phyloP scores from a whole-genome alignment of 2,888 invertebrate genomes.

The Altica lythri region DNA sequence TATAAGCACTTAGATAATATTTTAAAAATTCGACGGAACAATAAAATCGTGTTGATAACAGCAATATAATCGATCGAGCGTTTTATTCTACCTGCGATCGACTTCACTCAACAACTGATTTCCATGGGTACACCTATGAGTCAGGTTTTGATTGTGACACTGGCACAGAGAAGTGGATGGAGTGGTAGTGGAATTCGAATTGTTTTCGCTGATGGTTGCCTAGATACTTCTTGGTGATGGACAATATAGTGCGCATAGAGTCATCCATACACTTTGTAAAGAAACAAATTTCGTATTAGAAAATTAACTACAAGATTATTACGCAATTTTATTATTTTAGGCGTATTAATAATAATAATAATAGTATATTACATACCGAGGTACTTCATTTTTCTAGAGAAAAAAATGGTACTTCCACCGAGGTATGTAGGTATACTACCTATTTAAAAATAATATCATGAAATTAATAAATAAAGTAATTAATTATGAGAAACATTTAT shows the following conservation, averaged over 20 bases:
- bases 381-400: no score
- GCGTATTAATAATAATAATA: no score
- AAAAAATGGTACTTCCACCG: no score
- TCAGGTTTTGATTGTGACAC: constrained; percentile 40
- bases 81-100: constrained; percentile 23
- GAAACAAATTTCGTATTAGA: no score
- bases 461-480: no score
- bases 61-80: constrained; percentile 5
- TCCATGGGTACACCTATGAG: constrained; percentile 34
- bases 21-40: constrained; percentile 4
- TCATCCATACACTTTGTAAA: neutral
- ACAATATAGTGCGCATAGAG: no score
- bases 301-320: no score
- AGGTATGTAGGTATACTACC: no score
- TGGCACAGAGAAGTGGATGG: constrained; percentile 5
- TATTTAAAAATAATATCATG: no score
- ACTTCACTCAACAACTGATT: constrained; percentile 40
- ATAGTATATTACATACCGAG: no score
- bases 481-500: no score
- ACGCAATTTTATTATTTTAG: no score
- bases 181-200: constrained; percentile 32
- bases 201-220: constrained; percentile 42
- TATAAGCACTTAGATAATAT: constrained; percentile 2
- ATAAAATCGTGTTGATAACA: constrained; percentile 5
- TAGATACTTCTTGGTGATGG: constrained; percentile 27